These are phyloP conservation scores for Leuciscus idus DNA, from an alignment of 2,113 vertebrate species.

Conservation along the genomic window DNA sequence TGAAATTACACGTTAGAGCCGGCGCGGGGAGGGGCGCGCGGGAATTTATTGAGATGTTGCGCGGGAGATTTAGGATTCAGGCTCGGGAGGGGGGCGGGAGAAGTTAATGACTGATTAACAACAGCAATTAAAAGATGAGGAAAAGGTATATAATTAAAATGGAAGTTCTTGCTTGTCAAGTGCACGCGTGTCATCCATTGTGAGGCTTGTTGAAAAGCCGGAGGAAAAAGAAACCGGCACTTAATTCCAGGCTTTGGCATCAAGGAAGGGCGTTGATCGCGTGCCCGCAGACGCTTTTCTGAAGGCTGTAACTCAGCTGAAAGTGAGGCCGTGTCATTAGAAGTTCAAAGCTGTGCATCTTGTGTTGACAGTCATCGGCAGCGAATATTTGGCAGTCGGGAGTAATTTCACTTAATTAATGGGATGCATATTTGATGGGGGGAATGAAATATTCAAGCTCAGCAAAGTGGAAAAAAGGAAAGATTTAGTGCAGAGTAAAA, in stretches of 20 bases:
- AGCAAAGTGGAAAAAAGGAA: conserved; percentile 97
- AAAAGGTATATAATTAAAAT: conserved; percentile 99
- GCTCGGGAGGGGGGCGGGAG: conserved; percentile 85
- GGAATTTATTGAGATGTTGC: conserved; percentile 96
- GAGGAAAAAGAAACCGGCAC: conserved; percentile 93
- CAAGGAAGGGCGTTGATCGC: conserved; percentile 99
- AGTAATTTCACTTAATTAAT: conserved; percentile 88
- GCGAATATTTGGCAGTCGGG: conserved; percentile 99
- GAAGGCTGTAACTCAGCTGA: conserved; percentile 99
- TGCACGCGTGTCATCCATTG: conserved; percentile 99
- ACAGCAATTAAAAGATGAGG: conserved; percentile 88
- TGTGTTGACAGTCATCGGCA: conserved; percentile 99
- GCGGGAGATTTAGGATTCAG: conserved; percentile 92
- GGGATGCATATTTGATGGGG: conserved; percentile 87
- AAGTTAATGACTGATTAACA: conserved; percentile 97
- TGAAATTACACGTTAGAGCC: conserved; percentile 95
- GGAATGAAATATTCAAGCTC: conserved; percentile 98
- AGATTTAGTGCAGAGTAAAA: conserved; percentile 95
- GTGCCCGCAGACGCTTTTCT: conserved; percentile 96
- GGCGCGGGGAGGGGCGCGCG: conserved; percentile 79
- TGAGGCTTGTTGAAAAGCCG: conserved; percentile 97
- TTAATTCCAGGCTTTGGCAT: conserved; percentile 95
- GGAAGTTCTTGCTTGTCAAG: conserved; percentile 99
- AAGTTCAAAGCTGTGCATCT: conserved; percentile 99
- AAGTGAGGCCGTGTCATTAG: conserved; percentile 99